Evolutionary conservation across 2,113 vertebrate genomes (phyloP).

Genomic region (Picathartes gymnocephalus): DNA sequence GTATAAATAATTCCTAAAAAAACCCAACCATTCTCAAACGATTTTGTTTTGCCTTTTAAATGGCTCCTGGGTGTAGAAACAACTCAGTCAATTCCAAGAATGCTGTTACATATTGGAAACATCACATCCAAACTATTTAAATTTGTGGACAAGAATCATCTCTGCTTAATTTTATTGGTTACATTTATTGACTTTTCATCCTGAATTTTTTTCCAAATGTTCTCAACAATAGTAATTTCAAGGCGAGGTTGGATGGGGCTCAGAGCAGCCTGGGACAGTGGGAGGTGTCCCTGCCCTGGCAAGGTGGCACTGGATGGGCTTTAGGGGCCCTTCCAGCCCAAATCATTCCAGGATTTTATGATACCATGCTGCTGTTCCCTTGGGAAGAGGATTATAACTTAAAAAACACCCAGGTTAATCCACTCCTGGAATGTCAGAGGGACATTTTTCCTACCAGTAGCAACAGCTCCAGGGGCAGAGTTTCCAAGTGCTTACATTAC

Average conservation of each 20-base stretch:
- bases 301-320: neutral
- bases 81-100: neutral
- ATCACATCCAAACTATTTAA: neutral
- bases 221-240: neutral
- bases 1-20: neutral
- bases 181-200: neutral
- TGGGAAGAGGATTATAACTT: neutral
- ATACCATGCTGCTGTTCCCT: neutral
- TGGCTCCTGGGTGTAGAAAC: neutral
- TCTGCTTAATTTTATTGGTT: neutral
- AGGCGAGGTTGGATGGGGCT: neutral
- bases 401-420: neutral
- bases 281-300: neutral
- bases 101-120: neutral
- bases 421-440: neutral
- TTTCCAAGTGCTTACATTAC: neutral
- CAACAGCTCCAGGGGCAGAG: neutral
- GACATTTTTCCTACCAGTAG: neutral
- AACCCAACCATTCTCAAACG: neutral
- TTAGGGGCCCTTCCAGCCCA: neutral
- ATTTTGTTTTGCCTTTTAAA: neutral
- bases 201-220: fast-evolving
- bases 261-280: neutral
- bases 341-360: neutral
- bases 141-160: neutral